Evolutionary conservation across 2,888 invertebrate genomes (phyloP).

Genomic region (Epinotia ramella): DNA sequence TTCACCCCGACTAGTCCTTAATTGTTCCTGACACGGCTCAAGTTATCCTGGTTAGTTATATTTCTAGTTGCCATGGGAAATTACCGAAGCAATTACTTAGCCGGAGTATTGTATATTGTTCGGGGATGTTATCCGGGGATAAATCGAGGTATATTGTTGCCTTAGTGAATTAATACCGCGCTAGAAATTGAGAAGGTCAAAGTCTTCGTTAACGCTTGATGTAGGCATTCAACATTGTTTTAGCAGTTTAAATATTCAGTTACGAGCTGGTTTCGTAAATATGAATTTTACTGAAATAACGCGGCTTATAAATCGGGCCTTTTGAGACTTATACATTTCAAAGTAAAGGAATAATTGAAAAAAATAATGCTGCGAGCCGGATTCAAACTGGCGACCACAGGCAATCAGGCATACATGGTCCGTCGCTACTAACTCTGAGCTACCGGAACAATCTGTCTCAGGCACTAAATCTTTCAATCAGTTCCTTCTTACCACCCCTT

Average conservation of each 20-base stretch:
- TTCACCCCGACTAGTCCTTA: constrained; percentile 16
- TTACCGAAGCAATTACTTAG: constrained; percentile 43
- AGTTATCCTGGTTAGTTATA: constrained; percentile 33
- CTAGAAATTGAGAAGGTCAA: constrained; percentile 12
- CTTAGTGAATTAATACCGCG: constrained; percentile 31
- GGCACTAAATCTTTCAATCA: too few species aligned
- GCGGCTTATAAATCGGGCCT: too few species aligned
- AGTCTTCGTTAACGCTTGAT: not conserved
- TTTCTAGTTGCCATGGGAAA: constrained; percentile 45
- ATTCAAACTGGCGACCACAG: too few species aligned
- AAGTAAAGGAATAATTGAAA: too few species aligned
- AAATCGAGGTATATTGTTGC: constrained; percentile 37
- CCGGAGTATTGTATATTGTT: constrained; percentile 43
- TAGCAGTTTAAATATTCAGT: not conserved
- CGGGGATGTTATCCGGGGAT: constrained; percentile 41
- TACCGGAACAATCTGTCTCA: too few species aligned
- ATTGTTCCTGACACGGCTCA: constrained; percentile 38
- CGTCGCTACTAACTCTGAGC: too few species aligned
- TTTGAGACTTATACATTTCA: too few species aligned
- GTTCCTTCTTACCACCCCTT: too few species aligned
- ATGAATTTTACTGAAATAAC: too few species aligned
- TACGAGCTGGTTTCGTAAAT: not conserved
- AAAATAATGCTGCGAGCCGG: too few species aligned
- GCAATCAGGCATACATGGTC: too few species aligned
- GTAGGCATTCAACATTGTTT: constrained; percentile 4